A percentile compares a stretch with the other conserved stretches of the same genome.
phyloP scores from a whole-genome alignment of 2,888 invertebrate species.

The Ischnura elegans region DNA sequence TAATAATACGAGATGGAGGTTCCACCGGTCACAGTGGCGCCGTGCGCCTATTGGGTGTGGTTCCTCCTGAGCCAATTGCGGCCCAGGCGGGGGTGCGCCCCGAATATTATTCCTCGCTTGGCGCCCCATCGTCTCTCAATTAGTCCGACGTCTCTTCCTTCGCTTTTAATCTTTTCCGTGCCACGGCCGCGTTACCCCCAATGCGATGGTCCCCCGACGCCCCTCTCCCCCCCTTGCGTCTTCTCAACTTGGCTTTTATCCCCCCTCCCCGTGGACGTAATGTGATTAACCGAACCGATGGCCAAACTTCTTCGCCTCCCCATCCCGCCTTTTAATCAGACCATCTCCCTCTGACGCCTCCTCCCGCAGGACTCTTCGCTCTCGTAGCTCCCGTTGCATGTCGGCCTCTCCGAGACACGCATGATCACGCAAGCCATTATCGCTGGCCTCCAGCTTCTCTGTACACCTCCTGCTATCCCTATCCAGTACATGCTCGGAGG shows the following conservation, averaged over 20 bases:
- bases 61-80: neutral
- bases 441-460: neutral
- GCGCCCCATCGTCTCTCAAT: neutral
- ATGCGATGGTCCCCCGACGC: neutral
- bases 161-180: neutral
- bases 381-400: neutral
- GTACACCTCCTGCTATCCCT: neutral
- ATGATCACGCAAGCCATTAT: neutral
- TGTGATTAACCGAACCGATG: conserved; percentile 20
- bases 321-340: no score
- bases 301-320: neutral
- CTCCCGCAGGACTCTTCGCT: neutral
- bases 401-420: neutral
- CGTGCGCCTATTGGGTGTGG: conserved; percentile 21
- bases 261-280: neutral
- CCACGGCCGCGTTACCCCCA: neutral
- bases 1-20: neutral
- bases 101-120: neutral
- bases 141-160: neutral
- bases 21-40: neutral
- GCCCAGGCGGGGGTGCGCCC: neutral
- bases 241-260: neutral
- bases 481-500: no score
- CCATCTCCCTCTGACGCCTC: no score
- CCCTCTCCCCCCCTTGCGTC: neutral